A percentile compares a stretch with the other conserved stretches of the same genome.
Conservation (phyloP, 2,113 vertebrate species). For the Phocoena sinus region DNA sequence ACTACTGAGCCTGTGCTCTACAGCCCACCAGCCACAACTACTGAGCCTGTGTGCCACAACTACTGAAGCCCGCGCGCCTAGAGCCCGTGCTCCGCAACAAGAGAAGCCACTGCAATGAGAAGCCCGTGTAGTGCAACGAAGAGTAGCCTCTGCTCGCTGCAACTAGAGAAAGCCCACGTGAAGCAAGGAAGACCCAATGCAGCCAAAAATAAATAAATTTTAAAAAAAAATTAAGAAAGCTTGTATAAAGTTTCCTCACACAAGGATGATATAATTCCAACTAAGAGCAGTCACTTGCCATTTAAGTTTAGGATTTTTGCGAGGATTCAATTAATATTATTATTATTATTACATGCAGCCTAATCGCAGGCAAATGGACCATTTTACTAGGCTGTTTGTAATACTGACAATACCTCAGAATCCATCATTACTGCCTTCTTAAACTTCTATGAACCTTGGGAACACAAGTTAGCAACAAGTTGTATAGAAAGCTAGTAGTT, state of each 20-base stretch:
- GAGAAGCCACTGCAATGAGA: too few species aligned
- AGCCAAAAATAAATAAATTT: too few species aligned
- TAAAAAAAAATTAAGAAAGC: neutral
- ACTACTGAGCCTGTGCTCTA: too few species aligned
- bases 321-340: neutral
- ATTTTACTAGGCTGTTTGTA: constrained; percentile 28
- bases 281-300: neutral
- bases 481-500: neutral
- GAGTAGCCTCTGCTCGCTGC: too few species aligned
- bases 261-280: constrained; percentile 15
- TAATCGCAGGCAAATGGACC: neutral
- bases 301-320: constrained; percentile 28
- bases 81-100: too few species aligned
- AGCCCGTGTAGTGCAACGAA: too few species aligned
- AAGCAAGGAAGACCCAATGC: too few species aligned
- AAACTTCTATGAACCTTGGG: constrained; percentile 2
- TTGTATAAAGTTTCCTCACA: neutral
- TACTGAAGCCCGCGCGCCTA: too few species aligned
- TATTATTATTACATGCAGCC: neutral
- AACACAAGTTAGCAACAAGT: neutral
- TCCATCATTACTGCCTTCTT: neutral
- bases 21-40: too few species aligned
- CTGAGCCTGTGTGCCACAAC: too few species aligned
- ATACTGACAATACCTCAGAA: neutral
- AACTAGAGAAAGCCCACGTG: too few species aligned